A percentile compares a stretch with the other conserved stretches of the same genome.
phyloP scores from a whole-genome alignment of 2,797 vertebrate species.

The Spinus pinus region DNA sequence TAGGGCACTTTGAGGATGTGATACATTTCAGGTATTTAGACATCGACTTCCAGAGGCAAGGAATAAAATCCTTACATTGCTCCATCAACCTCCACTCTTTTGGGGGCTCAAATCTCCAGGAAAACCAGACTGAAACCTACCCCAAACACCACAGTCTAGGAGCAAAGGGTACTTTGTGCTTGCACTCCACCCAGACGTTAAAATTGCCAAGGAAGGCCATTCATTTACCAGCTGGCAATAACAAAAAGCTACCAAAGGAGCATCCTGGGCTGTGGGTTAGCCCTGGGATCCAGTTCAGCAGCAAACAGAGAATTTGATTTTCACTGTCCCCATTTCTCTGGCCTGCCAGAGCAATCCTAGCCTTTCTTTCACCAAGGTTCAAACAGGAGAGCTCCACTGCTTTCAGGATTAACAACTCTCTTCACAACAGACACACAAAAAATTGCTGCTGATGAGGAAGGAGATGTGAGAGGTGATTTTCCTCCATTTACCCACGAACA shows the following conservation, averaged over 20 bases:
- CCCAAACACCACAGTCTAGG: neutral
- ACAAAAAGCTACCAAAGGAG: neutral
- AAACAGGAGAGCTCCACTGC: neutral
- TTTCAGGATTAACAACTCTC: neutral
- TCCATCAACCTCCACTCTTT: neutral
- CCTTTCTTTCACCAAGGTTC: neutral
- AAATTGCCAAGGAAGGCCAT: neutral
- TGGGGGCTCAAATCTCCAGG: neutral
- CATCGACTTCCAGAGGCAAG: neutral
- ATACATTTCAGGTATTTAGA: neutral
- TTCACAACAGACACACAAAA: neutral
- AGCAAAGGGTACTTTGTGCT: neutral
- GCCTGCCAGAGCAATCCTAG: neutral
- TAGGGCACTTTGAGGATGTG: neutral
- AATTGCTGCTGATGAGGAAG: neutral
- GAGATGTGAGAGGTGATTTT: neutral
- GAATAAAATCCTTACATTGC: neutral
- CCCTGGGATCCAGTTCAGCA: neutral
- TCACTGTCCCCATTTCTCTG: neutral
- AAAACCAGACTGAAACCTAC: neutral
- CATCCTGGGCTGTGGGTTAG: neutral
- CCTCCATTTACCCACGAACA: neutral
- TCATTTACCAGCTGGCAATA: neutral
- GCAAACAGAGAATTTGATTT: neutral
- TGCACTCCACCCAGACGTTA: accelerated